A percentile compares a stretch with the other conserved stretches of the same genome.
These are phyloP conservation scores for Vidua chalybeata DNA, from an alignment of 2,113 vertebrate genomes.

Conservation along the genomic window DNA sequence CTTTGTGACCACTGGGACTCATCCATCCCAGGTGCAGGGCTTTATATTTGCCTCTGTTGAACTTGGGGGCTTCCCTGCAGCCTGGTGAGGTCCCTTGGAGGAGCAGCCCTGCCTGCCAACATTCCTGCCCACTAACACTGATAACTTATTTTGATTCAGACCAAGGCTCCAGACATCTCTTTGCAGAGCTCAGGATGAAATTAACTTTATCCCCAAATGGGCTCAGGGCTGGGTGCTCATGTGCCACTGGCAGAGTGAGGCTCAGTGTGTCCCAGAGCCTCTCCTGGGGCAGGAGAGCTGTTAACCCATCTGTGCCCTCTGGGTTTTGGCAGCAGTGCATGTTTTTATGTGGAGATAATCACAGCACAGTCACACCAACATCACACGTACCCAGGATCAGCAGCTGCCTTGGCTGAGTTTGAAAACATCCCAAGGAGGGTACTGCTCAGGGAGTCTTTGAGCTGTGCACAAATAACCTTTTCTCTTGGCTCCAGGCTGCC, in stretches of 20 bases:
- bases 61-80: background rate
- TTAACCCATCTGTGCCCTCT: background rate
- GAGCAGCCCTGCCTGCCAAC: background rate
- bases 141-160: background rate
- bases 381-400: background rate
- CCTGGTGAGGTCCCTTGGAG: background rate
- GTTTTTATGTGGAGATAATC: background rate
- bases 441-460: background rate
- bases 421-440: background rate
- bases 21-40: background rate
- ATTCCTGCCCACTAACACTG: fast-evolving
- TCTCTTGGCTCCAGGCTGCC: background rate
- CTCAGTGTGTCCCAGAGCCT: background rate
- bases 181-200: background rate
- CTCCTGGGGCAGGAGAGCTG: background rate
- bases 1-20: background rate
- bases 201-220: fast-evolving
- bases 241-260: background rate
- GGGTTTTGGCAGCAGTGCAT: background rate
- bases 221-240: fast-evolving
- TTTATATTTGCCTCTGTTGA: background rate
- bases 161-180: background rate
- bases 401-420: background rate
- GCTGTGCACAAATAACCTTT: background rate
- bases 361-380: background rate